A percentile compares a stretch with the other conserved stretches of the same genome.
These are phyloP conservation scores for Rhadinocentrus ornatus DNA, from an alignment of 2,797 vertebrate species.

Conservation along the genomic window DNA sequence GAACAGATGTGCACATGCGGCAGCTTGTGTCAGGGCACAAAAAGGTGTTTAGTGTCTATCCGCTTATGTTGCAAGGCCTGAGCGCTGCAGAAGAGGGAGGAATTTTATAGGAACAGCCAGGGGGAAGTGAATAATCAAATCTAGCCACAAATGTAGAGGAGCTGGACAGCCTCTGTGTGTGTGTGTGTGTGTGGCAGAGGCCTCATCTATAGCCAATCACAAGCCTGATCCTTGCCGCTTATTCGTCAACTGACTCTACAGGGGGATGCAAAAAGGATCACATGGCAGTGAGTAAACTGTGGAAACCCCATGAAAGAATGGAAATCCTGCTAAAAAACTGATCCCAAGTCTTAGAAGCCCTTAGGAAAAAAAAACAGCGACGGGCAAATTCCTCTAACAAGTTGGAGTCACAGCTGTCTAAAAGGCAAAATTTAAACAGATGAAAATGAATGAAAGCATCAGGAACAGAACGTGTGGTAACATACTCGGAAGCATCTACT, in stretches of 20 bases:
- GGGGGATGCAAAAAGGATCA: slow-evolving; percentile 31
- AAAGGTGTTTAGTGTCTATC: slow-evolving; percentile 32
- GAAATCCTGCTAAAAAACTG: slow-evolving; percentile 13
- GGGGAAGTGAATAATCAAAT: slow-evolving; percentile 72
- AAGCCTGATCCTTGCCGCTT: slow-evolving; percentile 2
- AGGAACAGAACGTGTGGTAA: slow-evolving; percentile 22
- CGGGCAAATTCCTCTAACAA: slow-evolving; percentile 2
- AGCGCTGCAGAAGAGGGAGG: slow-evolving; percentile 46
- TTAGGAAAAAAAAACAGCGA: slow-evolving; percentile 8
- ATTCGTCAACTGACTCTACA: slow-evolving; percentile 31
- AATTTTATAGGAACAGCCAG: slow-evolving; percentile 62
- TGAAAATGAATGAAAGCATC: slow-evolving; percentile 24
- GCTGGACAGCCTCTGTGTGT: slow-evolving; percentile 48
- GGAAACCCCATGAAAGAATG: slow-evolving; percentile 19
- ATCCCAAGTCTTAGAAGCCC: background rate
- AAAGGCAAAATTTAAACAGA: slow-evolving; percentile 9
- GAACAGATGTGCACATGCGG: slow-evolving; percentile 31
- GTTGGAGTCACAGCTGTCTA: slow-evolving; percentile 1
- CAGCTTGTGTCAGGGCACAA: slow-evolving; percentile 15
- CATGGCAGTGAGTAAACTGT: slow-evolving; percentile 26
- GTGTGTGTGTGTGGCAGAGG: slow-evolving; percentile 42
- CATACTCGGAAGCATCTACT: slow-evolving; percentile 2
- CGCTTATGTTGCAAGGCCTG: slow-evolving; percentile 36
- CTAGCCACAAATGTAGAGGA: slow-evolving; percentile 48
- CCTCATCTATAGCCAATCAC: slow-evolving; percentile 54